Percentiles rank a stretch among this genome's conserved stretches.
These are phyloP conservation scores for Capromys pilorides DNA, from an alignment of 2,797 vertebrate species.

Conservation along the genomic window DNA sequence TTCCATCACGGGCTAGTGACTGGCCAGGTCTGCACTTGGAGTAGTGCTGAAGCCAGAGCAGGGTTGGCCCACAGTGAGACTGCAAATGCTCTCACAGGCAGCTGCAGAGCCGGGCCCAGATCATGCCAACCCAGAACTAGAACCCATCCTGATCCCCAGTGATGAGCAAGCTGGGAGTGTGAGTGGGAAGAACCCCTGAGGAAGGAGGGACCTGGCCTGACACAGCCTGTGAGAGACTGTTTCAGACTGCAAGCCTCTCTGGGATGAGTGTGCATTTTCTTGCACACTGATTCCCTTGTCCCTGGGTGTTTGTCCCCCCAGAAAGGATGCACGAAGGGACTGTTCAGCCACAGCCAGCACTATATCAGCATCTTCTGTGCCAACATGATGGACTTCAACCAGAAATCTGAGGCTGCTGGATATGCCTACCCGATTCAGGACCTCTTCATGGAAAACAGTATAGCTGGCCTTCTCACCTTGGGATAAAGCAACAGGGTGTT, in stretches of 20 bases:
- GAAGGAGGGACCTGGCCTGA: neutral
- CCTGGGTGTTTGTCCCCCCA: constrained; percentile 70
- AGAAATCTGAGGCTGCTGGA: constrained; percentile 81
- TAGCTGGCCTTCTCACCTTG: constrained; percentile 35
- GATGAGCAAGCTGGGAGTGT: neutral
- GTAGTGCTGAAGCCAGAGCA: neutral
- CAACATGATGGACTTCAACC: constrained; percentile 93
- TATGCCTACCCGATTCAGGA: constrained; percentile 84
- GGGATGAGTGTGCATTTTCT: fast-evolving
- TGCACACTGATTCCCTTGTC: neutral
- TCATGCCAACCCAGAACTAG: neutral
- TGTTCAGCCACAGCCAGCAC: constrained; percentile 82
- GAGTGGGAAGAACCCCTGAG: neutral
- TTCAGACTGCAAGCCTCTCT: neutral
- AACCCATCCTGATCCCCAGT: neutral
- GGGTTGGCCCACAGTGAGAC: neutral
- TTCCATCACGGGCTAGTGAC: fast-evolving
- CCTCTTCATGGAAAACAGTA: constrained; percentile 94
- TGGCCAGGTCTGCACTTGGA: neutral
- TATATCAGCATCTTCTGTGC: constrained; percentile 91
- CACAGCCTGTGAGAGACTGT: neutral
- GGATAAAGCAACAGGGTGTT: neutral
- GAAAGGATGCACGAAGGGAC: constrained; percentile 88
- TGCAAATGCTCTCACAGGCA: fast-evolving
- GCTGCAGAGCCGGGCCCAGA: neutral